Percentiles rank a stretch among this genome's conserved stretches.
Conservation (phyloP, 2,888 invertebrate genomes). For the Rhopalosiphum nymphaeae region DNA sequence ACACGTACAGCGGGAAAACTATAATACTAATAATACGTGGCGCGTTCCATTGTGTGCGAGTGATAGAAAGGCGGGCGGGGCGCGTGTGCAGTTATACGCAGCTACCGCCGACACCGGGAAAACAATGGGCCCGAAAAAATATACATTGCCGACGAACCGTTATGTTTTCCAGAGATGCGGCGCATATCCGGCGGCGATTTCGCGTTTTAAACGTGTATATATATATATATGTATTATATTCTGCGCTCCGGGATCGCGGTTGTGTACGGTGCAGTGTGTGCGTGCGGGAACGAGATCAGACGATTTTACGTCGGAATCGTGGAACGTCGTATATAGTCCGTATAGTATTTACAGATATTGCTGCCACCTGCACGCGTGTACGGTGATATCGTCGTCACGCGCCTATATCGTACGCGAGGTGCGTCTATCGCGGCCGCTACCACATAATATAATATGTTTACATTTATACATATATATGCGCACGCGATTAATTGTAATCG, state of each 20-base stretch:
- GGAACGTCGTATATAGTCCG: fast-evolving
- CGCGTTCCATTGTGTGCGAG: background rate
- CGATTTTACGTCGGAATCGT: background rate
- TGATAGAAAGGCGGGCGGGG: background rate
- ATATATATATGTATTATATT: background rate
- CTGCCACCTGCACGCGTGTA: too few species aligned
- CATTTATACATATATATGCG: too few species aligned
- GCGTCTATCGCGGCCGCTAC: too few species aligned
- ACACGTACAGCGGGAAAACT: background rate
- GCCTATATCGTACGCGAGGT: too few species aligned
- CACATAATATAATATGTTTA: too few species aligned
- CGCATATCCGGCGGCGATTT: slow-evolving; percentile 40
- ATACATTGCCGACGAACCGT: slow-evolving; percentile 31
- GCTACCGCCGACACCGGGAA: slow-evolving; percentile 3
- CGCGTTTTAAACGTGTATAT: background rate
- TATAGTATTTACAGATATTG: background rate
- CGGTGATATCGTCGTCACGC: too few species aligned
- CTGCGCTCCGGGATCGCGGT: background rate
- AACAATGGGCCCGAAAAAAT: slow-evolving; percentile 25
- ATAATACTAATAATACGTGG: background rate
- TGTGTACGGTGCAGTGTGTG: background rate
- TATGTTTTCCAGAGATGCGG: slow-evolving; percentile 36
- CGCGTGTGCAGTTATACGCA: background rate
- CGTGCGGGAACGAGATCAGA: background rate
- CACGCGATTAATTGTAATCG: too few species aligned